Evolutionary conservation across 2,888 invertebrate genomes (phyloP).

Genomic region (Lepidonotus clava): DNA sequence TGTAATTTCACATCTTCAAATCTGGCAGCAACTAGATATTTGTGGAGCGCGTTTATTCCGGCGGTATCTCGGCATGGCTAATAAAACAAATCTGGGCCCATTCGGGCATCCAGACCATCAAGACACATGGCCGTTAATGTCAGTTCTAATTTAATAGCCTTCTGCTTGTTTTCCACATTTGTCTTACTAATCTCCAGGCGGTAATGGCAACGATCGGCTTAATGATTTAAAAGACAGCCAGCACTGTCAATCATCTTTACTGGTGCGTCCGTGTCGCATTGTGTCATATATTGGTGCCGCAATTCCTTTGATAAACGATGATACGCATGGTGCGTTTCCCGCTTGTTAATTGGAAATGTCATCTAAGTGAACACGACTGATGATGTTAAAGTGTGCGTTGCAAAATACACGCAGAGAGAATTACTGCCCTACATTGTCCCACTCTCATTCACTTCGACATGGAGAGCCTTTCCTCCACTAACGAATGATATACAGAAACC

Average conservation of each 20-base stretch:
- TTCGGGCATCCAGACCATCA: neutral
- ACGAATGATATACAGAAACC: no score
- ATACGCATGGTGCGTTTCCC: neutral
- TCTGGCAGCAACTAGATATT: no score
- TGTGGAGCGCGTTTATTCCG: no score
- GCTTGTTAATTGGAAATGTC: slow-evolving; percentile 3
- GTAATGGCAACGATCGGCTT: slow-evolving; percentile 32
- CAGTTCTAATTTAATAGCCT: neutral
- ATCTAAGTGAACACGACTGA: neutral
- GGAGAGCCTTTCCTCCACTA: no score
- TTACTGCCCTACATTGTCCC: no score
- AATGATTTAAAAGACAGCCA: slow-evolving; percentile 35
- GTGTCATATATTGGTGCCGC: neutral
- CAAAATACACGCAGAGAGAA: neutral
- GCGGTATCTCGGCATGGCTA: no score
- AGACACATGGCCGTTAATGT: slow-evolving; percentile 16
- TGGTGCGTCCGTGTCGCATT: slow-evolving; percentile 12
- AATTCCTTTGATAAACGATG: neutral
- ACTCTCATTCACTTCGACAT: no score
- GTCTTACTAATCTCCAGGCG: slow-evolving; percentile 7
- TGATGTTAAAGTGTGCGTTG: neutral
- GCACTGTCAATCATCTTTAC: slow-evolving; percentile 12
- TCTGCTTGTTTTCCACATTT: slow-evolving; percentile 4
- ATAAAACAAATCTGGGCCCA: no score
- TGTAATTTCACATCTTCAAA: no score